Evolutionary conservation across 2,113 vertebrate genomes (phyloP), one percentile per base, ranked within the genome.

Genomic region (Sebastes schlegelii): DNA sequence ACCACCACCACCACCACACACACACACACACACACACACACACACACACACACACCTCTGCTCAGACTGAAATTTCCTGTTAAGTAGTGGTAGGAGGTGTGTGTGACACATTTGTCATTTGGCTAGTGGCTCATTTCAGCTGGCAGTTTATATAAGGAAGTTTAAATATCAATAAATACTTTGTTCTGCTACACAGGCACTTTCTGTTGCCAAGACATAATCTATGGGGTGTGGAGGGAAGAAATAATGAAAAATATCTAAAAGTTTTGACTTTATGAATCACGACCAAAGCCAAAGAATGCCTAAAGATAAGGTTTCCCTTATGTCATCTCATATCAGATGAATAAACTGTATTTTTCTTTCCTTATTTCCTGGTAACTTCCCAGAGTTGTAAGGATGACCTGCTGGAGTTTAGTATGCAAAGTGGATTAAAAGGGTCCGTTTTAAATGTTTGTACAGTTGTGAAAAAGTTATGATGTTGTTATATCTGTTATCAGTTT

Each of bases 1-100:
- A 1, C 81, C 80, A n/a, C n/a, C n/a, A n/a, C n/a, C n/a, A n/a
- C n/a, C n/a, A n/a, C 73, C 49, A 4, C 49, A 8, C 82, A 80
- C 81, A 74, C 86, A 74, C 83, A 63, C 89, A 85, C 87, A 91
- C 91, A 58, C 21, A 52, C 49, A 14, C 49, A 16, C 49, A 3
- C 82, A 80, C 81, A 74, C 86, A 74, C 83, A 63, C 89, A 85
- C 87, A 92, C 91, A 81, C 88, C 76, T 89, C 79, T 26, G 55
- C 83, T 77, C 88, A 87, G 79, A 91, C 85, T 79, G 66, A 88
- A 90, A 93, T 90, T 92, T 93, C 93, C 93, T 94, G 93, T 91
- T 84, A 90, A 86, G 87, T 87, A 74, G 88, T 78, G 63, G 88
- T 83, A 79, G 89, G 88, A 92, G 91, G 88, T 94, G 89, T 77